These are phyloP conservation scores for Premnoplex brunnescens DNA, from an alignment of 2,797 vertebrate genomes.

Conservation along the genomic window DNA sequence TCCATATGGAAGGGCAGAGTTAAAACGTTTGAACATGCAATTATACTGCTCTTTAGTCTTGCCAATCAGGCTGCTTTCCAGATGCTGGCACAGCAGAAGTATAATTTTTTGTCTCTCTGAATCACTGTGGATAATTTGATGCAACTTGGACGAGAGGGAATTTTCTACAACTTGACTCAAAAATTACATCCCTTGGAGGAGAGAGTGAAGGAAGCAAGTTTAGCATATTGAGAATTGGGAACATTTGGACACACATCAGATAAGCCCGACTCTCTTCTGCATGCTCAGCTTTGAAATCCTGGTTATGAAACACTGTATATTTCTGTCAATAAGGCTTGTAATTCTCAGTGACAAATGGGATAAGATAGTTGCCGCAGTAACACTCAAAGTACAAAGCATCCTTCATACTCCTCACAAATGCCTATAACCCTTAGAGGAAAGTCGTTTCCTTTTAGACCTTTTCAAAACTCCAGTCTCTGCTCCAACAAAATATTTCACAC, in stretches of 20 bases:
- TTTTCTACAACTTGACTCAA: constrained; percentile 21
- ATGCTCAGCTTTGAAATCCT: constrained; percentile 1
- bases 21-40: constrained; percentile 12
- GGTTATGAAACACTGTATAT: neutral
- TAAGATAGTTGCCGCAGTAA: neutral
- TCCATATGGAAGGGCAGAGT: neutral
- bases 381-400: neutral
- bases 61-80: constrained; percentile 49
- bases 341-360: constrained; percentile 3
- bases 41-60: constrained; percentile 30
- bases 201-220: neutral
- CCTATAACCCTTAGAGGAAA: neutral
- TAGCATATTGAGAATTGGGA: neutral
- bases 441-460: neutral
- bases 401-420: neutral
- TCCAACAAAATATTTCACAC: neutral
- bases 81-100: constrained; percentile 32
- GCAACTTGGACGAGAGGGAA: neutral
- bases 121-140: constrained; percentile 42
- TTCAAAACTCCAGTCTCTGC: neutral
- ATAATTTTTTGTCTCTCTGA: neutral
- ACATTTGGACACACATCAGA: neutral
- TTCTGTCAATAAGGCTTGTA: neutral
- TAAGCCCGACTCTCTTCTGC: constrained; percentile 2
- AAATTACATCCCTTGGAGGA: neutral